Base-by-base conservation (phyloP, 2,113 vertebrate genomes). In the Zingel zingel region DNA sequence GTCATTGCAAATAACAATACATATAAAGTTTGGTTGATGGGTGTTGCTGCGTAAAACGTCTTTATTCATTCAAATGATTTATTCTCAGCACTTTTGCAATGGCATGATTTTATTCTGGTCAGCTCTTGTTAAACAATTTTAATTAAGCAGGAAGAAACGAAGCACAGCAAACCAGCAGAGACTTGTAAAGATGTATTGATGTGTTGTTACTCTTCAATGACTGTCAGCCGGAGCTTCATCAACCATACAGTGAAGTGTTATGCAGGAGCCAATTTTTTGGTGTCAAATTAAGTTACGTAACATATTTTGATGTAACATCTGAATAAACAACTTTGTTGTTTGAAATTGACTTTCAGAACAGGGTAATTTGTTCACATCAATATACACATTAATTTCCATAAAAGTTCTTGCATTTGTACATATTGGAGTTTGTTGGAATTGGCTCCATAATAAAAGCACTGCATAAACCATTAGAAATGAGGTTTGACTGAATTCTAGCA, bases 151-250 rank as follows among this genome's bases (percentile, higher is more conserved):
- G 19, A 83, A 65, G 50, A 70, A 77, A 70, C 19, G 30, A 62
- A 65, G 84, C 79, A 85, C 86, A 86, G 67, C 51, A 68, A 81
- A 86, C 86, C 74, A 87, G 65, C 84, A 77, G 78, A 74, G 79
- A 77, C 76, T 53, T 79, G 53, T 25, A 30, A 48, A 58, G 36
- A 76, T 77, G 66, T 64, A 66, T 62, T 72, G 39, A 50, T 73
- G 73, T 72, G 74, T 74, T 85, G 43, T 81, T 75, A 25, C 51
- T 79, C 45, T 43, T 36, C 61, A 36, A 10, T 58, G 36, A 80
- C 71, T 69, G 39, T 66, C 65, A 70, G 72, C 64, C 80, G 27
- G 72, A 56, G 57, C 72, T 82, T 53, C 30, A n/a, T 85, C 81
- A 74, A 30, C 33, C 79, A 73, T 50, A 51, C 66, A 70, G 56